Percentiles rank a stretch among this genome's conserved stretches.
phyloP scores from a whole-genome alignment of 2,888 invertebrate genomes.

The Lasioglossum figueresi region DNA sequence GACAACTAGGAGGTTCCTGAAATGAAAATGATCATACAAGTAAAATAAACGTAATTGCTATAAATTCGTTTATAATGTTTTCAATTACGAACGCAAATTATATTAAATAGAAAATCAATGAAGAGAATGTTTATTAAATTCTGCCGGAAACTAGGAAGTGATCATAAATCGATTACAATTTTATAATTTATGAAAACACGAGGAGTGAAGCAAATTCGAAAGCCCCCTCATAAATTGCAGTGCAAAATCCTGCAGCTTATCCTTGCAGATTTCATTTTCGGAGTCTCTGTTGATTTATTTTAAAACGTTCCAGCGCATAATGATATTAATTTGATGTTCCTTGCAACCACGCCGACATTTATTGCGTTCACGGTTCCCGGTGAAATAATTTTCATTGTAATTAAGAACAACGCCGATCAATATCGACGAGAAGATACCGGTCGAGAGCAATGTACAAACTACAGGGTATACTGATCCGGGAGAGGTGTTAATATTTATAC shows the following conservation, averaged over 20 bases:
- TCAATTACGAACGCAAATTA: neutral
- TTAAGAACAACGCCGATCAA: slow-evolving; percentile 40
- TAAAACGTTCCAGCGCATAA: neutral
- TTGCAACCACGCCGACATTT: slow-evolving; percentile 23
- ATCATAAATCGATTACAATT: neutral
- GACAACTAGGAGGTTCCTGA: neutral
- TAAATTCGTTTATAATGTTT: neutral
- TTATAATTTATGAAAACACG: neutral
- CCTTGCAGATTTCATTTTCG: neutral
- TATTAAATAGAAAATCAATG: neutral
- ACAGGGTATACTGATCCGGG: slow-evolving; percentile 38
- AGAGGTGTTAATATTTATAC: slow-evolving; percentile 51
- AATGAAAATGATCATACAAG: neutral
- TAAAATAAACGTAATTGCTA: neutral
- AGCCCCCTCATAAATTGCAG: neutral
- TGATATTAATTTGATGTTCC: slow-evolving; percentile 25
- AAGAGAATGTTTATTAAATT: neutral
- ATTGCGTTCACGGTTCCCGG: neutral
- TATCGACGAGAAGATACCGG: slow-evolving; percentile 33
- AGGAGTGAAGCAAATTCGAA: neutral
- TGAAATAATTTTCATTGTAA: slow-evolving; percentile 39
- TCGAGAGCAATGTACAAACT: slow-evolving; percentile 30
- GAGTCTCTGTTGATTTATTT: neutral
- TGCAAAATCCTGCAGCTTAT: neutral
- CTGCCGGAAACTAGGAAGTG: neutral